Evolutionary conservation across 2,797 vertebrate species (phyloP).

Genomic region (Rhabdophis nuchalis): DNA sequence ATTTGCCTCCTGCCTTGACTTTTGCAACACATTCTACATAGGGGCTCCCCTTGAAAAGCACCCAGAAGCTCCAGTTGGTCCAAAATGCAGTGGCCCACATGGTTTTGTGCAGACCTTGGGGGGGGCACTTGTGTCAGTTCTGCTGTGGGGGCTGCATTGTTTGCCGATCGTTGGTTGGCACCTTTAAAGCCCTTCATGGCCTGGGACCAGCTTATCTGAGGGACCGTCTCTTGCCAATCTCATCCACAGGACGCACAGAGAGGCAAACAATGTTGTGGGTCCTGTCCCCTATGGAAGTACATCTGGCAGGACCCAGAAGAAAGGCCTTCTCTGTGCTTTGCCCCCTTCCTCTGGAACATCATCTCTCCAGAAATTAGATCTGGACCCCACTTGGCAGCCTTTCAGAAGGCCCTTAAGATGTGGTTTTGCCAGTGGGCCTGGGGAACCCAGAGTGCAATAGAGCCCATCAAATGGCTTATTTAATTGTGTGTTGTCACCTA

Average conservation of each 20-base stretch:
- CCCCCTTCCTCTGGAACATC: not conserved
- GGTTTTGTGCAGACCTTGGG: not conserved
- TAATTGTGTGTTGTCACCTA: not conserved
- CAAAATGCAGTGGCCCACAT: not conserved
- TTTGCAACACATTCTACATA: not conserved
- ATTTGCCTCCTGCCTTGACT: not conserved
- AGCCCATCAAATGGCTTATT: not conserved
- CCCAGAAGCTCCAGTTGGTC: not conserved
- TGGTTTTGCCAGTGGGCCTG: not conserved
- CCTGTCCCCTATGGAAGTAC: not conserved
- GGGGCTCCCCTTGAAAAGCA: not conserved
- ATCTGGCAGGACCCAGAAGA: not conserved
- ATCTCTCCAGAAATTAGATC: not conserved
- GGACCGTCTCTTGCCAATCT: not conserved
- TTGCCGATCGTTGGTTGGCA: not conserved
- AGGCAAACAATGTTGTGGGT: not conserved
- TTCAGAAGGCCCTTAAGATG: not conserved
- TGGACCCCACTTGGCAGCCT: not conserved
- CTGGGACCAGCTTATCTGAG: not conserved
- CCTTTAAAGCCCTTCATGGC: not conserved
- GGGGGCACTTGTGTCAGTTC: not conserved
- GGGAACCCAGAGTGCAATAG: no score
- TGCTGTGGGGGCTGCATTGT: not conserved
- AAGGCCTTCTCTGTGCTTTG: not conserved
- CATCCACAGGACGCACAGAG: not conserved